Evolutionary conservation across 1,140 invertebrate genomes (phyloP).

Genomic region (Chironomus striatipennis): DNA sequence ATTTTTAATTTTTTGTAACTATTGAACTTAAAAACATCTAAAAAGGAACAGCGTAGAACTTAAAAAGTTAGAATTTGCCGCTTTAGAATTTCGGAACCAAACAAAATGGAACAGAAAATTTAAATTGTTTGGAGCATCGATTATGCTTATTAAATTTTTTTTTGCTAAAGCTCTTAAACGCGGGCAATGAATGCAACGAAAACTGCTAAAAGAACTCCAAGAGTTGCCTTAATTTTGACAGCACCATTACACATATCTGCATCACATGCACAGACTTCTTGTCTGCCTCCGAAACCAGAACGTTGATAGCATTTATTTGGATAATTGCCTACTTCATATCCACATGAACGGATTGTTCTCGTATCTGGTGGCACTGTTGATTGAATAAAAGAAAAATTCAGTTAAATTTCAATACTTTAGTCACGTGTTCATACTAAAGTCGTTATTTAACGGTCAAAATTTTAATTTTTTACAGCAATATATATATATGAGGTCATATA

Average conservation of each 20-base stretch:
- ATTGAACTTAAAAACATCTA: no score
- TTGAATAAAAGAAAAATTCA: constrained; percentile 11
- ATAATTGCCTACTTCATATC: constrained; percentile 66
- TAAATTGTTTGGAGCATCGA: neutral
- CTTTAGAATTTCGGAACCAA: neutral
- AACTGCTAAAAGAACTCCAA: neutral
- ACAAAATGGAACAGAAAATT: neutral
- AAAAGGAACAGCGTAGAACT: no score
- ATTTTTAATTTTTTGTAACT: no score
- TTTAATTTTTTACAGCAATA: no score
- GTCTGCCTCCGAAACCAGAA: constrained; percentile 76
- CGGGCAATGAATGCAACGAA: neutral
- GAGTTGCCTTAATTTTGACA: constrained; percentile 28
- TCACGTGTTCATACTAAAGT: no score
- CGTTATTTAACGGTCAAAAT: no score
- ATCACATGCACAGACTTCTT: constrained; percentile 76
- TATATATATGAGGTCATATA: no score
- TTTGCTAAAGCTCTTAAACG: neutral
- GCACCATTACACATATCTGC: constrained; percentile 67
- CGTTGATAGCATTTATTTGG: constrained; percentile 71
- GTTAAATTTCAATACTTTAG: neutral
- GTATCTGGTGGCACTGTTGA: constrained; percentile 61
- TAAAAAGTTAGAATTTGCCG: no score
- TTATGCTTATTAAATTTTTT: no score
- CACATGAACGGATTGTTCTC: constrained; percentile 67